These are phyloP conservation scores for Diachasmimorpha longicaudata DNA, from an alignment of 1,140 invertebrate genomes.

Conservation along the genomic window DNA sequence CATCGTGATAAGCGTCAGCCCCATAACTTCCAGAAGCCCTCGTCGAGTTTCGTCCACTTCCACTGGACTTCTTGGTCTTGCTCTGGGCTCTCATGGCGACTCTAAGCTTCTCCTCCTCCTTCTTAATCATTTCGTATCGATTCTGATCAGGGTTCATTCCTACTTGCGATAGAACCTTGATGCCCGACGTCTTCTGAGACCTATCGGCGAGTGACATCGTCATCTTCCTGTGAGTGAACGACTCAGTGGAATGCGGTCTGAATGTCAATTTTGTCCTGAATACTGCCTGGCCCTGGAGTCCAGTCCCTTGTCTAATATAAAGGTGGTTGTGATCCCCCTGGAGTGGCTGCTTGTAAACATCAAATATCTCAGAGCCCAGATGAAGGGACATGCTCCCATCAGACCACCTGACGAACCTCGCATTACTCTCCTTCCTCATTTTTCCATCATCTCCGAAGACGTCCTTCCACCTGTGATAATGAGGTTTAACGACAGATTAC, in stretches of 20 bases:
- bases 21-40: constrained; percentile 66
- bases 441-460: constrained; percentile 84
- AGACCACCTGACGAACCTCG: constrained; percentile 94
- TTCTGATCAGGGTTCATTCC: constrained; percentile 94
- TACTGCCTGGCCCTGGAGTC: constrained; percentile 96
- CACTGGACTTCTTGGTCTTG: constrained; percentile 69
- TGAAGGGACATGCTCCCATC: constrained; percentile 98
- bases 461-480: constrained; percentile 78
- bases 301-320: constrained; percentile 94
- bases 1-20: constrained; percentile 68
- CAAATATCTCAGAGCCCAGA: constrained; percentile 96
- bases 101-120: constrained; percentile 92
- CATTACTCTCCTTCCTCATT: constrained; percentile 90
- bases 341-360: constrained; percentile 92
- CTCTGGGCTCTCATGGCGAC: constrained; percentile 81
- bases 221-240: constrained; percentile 98
- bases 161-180: constrained; percentile 94
- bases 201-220: constrained; percentile 96
- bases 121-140: constrained; percentile 89
- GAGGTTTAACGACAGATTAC: background rate
- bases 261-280: constrained; percentile 97
- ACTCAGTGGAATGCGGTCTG: constrained; percentile 96
- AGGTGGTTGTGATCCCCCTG: constrained; percentile 78
- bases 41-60: constrained; percentile 66
- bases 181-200: constrained; percentile 94